Base-by-base conservation (phyloP, 2,797 vertebrate genomes). In the Propithecus perrieri region DNA sequence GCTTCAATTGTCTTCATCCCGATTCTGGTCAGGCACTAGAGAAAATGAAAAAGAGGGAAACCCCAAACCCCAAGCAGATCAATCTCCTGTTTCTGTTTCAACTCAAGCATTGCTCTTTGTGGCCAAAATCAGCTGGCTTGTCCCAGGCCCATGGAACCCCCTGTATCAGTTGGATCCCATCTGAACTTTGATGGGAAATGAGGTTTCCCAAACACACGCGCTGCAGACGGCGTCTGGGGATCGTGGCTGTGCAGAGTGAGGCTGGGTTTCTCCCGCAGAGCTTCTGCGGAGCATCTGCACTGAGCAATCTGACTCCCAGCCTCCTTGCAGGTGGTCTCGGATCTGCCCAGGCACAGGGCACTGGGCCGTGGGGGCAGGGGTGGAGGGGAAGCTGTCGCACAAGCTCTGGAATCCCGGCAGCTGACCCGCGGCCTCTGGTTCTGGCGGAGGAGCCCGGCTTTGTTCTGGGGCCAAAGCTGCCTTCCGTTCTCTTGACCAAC, bases 61-160 rank as follows among this genome's bases (percentile, higher is more conserved):
- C 9, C 10, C 12, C 15, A 57, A 95, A 5, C 43, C 67, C 30
- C 12, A 50, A 46, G 69, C 81, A 79, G 67, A 20, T n/a, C 22
- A n/a, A 3, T 81, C 46, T 59, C 65, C 69, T 57, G 14, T n/a
- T 63, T 80, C 43, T 63, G 6, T 43, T 24, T 71, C 26, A 10
- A 1, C 72, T 65, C 65, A 11, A 30, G 89, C 93, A 30, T 96
- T 94, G 41, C 95, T 97, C 93, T 98, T 95, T 92, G 93, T 85
- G 94, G 95, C 91, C 97, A 85, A 95, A 97, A 84, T 75, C 48
- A 97, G 96, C 97, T 30, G 46, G 97, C 88, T 24, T 89, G 94
- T 94, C 95, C 10, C 61, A 86, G 95, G 63, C 88, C 63, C 28
- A 11, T 5, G 57, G 79, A 96, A 94, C 96, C 91, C 88, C 96